phyloP scores from a whole-genome alignment of 2,113 vertebrate species.

The Tetrao urogallus region DNA sequence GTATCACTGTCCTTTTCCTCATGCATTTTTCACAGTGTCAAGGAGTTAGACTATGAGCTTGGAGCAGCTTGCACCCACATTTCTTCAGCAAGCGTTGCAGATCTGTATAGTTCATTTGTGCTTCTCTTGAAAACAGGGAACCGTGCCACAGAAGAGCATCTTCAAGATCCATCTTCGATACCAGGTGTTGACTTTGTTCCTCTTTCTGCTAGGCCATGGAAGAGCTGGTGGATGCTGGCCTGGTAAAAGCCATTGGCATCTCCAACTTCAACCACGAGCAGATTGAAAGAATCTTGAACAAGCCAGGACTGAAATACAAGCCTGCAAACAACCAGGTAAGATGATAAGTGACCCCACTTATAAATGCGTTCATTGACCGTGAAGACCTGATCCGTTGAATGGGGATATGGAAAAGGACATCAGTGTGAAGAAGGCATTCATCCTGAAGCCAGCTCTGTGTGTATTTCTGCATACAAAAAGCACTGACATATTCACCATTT shows the following conservation, averaged over 20 bases:
- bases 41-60: neutral
- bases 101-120: neutral
- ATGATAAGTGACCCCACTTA: neutral
- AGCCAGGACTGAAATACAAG: slow-evolving; percentile 87
- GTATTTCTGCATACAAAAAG: neutral
- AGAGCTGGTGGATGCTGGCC: slow-evolving; percentile 85
- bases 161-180: neutral
- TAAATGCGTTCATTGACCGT: neutral
- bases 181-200: neutral
- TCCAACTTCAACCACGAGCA: slow-evolving; percentile 91
- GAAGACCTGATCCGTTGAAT: neutral
- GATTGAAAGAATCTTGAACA: slow-evolving; percentile 85
- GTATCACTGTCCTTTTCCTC: too few relatives aligned
- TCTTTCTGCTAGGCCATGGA: slow-evolving; percentile 86
- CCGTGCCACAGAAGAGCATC: neutral
- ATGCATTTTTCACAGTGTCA: neutral
- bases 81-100: neutral
- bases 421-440: neutral
- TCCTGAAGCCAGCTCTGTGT: neutral
- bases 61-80: neutral
- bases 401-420: neutral
- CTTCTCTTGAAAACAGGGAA: neutral
- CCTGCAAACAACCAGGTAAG: slow-evolving; percentile 87
- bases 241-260: slow-evolving; percentile 89
- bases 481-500: neutral